Conservation (phyloP, 2,797 vertebrate genomes). For the Gymnothorax javanicus region DNA sequence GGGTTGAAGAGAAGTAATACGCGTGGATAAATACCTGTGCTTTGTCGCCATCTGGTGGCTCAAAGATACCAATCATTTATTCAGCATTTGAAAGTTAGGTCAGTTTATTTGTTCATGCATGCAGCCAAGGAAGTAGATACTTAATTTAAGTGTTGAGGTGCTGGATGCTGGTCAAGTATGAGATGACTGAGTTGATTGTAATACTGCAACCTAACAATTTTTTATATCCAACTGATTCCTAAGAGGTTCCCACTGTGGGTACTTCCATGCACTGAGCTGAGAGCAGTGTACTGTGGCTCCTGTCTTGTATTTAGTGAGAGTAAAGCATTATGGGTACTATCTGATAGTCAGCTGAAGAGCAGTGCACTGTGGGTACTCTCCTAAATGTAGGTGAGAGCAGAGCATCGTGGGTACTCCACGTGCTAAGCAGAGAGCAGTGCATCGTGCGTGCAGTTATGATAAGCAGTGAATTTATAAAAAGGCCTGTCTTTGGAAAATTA, state of each 20-base stretch:
- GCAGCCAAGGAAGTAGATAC: neutral
- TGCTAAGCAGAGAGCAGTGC: no score
- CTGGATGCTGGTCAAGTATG: neutral
- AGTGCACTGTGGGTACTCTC: neutral
- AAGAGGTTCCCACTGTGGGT: neutral
- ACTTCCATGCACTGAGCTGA: neutral
- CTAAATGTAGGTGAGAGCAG: neutral
- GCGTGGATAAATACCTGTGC: neutral
- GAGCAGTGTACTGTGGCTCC: neutral
- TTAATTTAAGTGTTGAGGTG: no score
- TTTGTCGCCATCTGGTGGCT: neutral
- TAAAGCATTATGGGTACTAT: neutral
- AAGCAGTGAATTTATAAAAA: no score
- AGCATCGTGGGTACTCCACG: neutral
- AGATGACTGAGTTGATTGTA: neutral
- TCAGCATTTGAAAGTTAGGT: neutral
- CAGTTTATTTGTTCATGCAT: neutral
- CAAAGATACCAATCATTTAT: neutral
- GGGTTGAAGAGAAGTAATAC: no score
- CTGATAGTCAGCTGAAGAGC: no score
- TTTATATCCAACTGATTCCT: neutral
- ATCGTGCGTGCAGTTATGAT: neutral
- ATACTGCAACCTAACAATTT: no score
- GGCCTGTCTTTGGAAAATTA: no score
- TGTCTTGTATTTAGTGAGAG: neutral